Conservation (phyloP, 2,113 vertebrate species). For the Ailuropoda melanoleuca region DNA sequence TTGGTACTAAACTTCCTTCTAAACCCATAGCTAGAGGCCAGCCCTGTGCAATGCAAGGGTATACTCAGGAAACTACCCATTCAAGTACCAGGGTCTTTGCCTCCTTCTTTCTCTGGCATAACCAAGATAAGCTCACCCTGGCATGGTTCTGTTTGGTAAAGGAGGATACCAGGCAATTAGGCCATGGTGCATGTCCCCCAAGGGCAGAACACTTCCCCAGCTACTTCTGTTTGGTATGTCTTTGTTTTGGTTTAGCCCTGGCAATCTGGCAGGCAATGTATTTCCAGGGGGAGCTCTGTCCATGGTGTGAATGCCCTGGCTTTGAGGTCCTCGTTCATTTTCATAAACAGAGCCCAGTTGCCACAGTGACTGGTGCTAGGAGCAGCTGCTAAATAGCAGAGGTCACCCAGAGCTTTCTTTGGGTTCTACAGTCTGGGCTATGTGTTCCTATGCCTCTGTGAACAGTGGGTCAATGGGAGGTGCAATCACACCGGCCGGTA, state of each 20-base stretch:
- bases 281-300: slow-evolving; percentile 73
- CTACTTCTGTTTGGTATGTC: slow-evolving; percentile 68
- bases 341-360: slow-evolving; percentile 76
- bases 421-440: slow-evolving; percentile 17
- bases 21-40: not conserved
- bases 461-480: not conserved
- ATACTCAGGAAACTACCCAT: not conserved
- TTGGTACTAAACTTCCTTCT: slow-evolving; percentile 11
- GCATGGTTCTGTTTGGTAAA: not conserved
- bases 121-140: not conserved
- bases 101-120: not conserved
- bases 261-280: slow-evolving; percentile 72
- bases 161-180: not conserved
- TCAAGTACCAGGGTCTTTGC: not conserved
- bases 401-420: slow-evolving; percentile 59
- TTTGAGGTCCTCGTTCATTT: slow-evolving; percentile 68
- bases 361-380: slow-evolving; percentile 63
- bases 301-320: slow-evolving; percentile 58
- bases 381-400: slow-evolving; percentile 66
- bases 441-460: not conserved
- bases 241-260: slow-evolving; percentile 79
- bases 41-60: not conserved
- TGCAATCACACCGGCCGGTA: not conserved
- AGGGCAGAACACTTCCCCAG: slow-evolving; percentile 47
- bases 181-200: not conserved